These are phyloP conservation scores for Pagrus major DNA, from an alignment of 2,113 vertebrate species.

Conservation along the genomic window DNA sequence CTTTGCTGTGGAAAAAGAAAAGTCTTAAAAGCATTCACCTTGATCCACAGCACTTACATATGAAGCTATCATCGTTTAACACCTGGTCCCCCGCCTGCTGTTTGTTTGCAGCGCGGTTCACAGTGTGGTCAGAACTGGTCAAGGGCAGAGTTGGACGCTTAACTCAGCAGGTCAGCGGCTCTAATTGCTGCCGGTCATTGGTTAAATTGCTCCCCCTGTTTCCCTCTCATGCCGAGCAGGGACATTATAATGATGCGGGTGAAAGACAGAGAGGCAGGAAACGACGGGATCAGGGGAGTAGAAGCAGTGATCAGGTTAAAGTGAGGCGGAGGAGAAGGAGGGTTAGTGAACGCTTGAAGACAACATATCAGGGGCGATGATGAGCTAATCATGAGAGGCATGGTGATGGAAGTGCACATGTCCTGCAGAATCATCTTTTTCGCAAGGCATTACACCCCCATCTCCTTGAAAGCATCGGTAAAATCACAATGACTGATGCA, in stretches of 20 bases:
- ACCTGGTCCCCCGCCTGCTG: background rate
- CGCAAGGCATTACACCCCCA: background rate
- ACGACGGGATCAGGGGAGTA: background rate
- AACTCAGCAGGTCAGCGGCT: conserved; percentile 68
- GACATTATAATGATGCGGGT: conserved; percentile 72
- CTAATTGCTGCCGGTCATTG: conserved; percentile 71
- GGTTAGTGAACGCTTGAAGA: conserved; percentile 6
- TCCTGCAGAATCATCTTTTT: background rate
- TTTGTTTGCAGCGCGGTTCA: conserved; percentile 56
- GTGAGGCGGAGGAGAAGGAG: background rate
- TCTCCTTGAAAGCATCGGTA: background rate
- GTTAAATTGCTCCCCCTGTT: conserved; percentile 64
- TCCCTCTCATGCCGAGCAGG: conserved; percentile 43
- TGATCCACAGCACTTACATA: background rate
- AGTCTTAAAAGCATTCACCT: conserved; percentile 27
- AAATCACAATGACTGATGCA: background rate
- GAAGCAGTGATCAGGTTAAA: conserved; percentile 28
- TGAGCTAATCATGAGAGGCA: background rate
- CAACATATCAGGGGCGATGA: background rate
- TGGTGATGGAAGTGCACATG: background rate
- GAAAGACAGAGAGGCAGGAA: conserved; percentile 26
- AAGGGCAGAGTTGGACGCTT: conserved; percentile 66
- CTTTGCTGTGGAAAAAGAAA: background rate
- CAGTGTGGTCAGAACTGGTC: conserved; percentile 50
- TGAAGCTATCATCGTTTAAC: background rate